Evolutionary conservation across 64 coral and sea anemone genomes (phyloP), one percentile per base, ranked within the genome.

Genomic region (Actinia tenebrosa): DNA sequence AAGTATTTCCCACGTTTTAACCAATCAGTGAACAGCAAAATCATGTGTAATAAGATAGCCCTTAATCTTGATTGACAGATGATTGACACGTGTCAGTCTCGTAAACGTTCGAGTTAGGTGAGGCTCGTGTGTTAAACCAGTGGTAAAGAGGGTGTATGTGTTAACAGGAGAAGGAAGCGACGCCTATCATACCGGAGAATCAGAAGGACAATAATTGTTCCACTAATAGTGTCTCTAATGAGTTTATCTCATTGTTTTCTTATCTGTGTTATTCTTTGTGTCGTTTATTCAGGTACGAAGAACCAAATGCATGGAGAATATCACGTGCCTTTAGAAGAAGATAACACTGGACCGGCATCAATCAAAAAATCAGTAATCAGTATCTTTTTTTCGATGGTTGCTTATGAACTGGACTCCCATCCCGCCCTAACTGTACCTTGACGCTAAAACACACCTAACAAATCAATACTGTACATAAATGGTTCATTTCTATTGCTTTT

Each of bases 321-420:
- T 96, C 94, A 59, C 91, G 94, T 55, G 94, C 94, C 22, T 96
- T 96, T 64, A 92, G 94, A 80, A 96, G 94, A 84, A 92, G 94
- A 44, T 96, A 82, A 84, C 85, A 66, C 3, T 4, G 30, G 30
- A 37, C 30, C 30, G 30, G 53, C 19, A 19, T 3, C 16, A 81
- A 81, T 13, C 45, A 14, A 20, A 25, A 53, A 47, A 53, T 53
- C 79, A 81, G 50, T 20, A 44, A 81, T 25, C 7, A 8, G 10
- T 75, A 42, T 75, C 23, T 75, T 75, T n/a, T 27, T 14, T 16
- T 43, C 69, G 37, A 10, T 25, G 1, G 26, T 72, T 30, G 69
- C 10, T 71, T 25, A 71, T 8, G 20, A 72, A 72, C 7, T 72
- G 26, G 69, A 14, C 25, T 75, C 13, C 23, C 10, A 30, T 27